These are phyloP conservation scores for Drosophila mettleri DNA, from an alignment of 2,888 invertebrate genomes.

Conservation along the genomic window DNA sequence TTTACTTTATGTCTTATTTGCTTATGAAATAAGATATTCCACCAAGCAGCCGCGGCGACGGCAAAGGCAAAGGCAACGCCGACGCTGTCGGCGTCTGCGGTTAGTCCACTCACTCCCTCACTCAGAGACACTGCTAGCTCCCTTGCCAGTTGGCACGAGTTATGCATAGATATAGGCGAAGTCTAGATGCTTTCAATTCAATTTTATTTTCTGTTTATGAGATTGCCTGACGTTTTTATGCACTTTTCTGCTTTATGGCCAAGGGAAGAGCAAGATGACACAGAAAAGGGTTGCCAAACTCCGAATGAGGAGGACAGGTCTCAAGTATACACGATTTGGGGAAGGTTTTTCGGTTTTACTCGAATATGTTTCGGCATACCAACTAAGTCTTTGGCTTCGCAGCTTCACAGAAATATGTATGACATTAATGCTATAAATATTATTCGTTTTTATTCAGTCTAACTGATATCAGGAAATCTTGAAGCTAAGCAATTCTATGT, in stretches of 20 bases:
- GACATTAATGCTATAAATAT: neutral
- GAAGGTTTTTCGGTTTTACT: slow-evolving; percentile 7
- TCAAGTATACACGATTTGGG: slow-evolving; percentile 33
- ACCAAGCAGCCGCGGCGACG: slow-evolving; percentile 36
- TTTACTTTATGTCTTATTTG: slow-evolving; percentile 78
- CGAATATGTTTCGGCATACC: slow-evolving; percentile 8
- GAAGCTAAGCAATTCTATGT: neutral
- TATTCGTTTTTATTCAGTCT: no score
- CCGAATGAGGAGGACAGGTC: slow-evolving; percentile 7
- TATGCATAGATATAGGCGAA: slow-evolving; percentile 59
- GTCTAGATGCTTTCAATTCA: slow-evolving; percentile 45
- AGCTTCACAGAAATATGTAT: neutral
- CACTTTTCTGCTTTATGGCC: slow-evolving; percentile 57
- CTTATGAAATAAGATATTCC: slow-evolving; percentile 79
- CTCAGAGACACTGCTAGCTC: slow-evolving; percentile 1
- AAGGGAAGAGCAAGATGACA: neutral
- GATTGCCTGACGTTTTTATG: slow-evolving; percentile 76
- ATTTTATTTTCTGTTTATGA: slow-evolving; percentile 81
- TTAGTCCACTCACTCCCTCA: slow-evolving; percentile 19
- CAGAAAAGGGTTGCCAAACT: slow-evolving; percentile 49
- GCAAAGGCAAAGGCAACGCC: slow-evolving; percentile 36
- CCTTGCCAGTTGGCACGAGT: slow-evolving; percentile 41
- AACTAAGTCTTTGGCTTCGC: neutral
- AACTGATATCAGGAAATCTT: no score
- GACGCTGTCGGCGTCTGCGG: slow-evolving; percentile 22